Conservation (phyloP, 2,113 vertebrate species). For the Harpagus bidentatus region DNA sequence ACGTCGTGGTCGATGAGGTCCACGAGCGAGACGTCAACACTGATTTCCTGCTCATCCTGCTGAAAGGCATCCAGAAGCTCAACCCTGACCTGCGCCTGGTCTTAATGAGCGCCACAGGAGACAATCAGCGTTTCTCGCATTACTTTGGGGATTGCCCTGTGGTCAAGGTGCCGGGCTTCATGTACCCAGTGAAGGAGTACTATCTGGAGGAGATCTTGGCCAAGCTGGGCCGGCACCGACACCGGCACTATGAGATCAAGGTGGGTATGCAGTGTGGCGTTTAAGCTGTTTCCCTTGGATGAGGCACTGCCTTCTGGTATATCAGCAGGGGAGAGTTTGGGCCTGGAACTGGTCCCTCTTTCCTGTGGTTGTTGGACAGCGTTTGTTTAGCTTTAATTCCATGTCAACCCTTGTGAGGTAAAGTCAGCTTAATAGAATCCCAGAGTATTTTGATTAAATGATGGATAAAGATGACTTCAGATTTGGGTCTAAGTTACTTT, state of each 20-base stretch:
- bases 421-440: background rate
- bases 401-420: fast-evolving
- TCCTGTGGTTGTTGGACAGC: background rate
- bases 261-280: background rate
- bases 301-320: background rate
- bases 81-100: slow-evolving; percentile 86
- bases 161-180: slow-evolving; percentile 91
- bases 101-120: slow-evolving; percentile 94
- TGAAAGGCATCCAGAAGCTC: slow-evolving; percentile 78
- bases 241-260: slow-evolving; percentile 73
- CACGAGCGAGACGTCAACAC: slow-evolving; percentile 96
- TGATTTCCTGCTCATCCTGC: slow-evolving; percentile 91
- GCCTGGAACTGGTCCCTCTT: background rate
- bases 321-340: background rate
- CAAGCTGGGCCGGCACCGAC: slow-evolving; percentile 79
- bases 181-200: slow-evolving; percentile 90
- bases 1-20: slow-evolving; percentile 94
- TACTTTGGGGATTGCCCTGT: slow-evolving; percentile 90
- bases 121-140: slow-evolving; percentile 84
- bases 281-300: no score
- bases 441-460: background rate
- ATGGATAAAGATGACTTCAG: background rate
- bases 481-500: background rate
- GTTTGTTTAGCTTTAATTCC: background rate
- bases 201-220: slow-evolving; percentile 90